These are phyloP conservation scores for Gephyroberyx darwinii DNA, from an alignment of 2,797 vertebrate genomes.

Conservation along the genomic window DNA sequence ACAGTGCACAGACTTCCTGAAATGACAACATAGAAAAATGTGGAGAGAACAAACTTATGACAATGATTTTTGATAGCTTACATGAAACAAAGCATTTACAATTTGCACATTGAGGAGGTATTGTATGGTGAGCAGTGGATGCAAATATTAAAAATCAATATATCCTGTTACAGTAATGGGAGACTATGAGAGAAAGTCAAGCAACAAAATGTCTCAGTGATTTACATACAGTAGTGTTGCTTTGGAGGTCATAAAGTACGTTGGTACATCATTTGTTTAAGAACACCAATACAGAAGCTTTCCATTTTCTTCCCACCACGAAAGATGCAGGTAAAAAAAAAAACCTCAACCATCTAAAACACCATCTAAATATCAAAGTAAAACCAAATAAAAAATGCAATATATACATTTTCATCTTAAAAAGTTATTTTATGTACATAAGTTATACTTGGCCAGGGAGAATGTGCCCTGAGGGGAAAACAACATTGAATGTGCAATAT, in stretches of 20 bases:
- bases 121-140: conserved; percentile 42
- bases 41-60: conserved; percentile 25
- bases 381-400: conserved; percentile 19
- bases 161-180: conserved; percentile 35
- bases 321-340: conserved; percentile 46
- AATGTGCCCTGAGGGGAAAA: conserved; percentile 51
- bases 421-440: conserved; percentile 68
- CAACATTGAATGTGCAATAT: conserved; percentile 44
- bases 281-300: conserved; percentile 26
- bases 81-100: conserved; percentile 59
- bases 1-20: conserved; percentile 67
- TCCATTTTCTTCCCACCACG: conserved; percentile 32
- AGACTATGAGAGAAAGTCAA: conserved; percentile 19
- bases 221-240: conserved; percentile 31
- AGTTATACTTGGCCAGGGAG: conserved; percentile 59
- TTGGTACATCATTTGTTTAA: conserved; percentile 16
- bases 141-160: conserved; percentile 22
- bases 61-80: conserved; percentile 39
- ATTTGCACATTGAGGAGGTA: conserved; percentile 68
- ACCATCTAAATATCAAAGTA: conserved; percentile 47
- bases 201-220: conserved; percentile 25
- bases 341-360: conserved; percentile 46
- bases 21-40: conserved; percentile 31
- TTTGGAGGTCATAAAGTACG: conserved; percentile 42
- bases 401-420: conserved; percentile 61